Evolutionary conservation across 2,113 vertebrate species (phyloP), one percentile per base, ranked within the genome.

Genomic region (Acinonyx jubatus): DNA sequence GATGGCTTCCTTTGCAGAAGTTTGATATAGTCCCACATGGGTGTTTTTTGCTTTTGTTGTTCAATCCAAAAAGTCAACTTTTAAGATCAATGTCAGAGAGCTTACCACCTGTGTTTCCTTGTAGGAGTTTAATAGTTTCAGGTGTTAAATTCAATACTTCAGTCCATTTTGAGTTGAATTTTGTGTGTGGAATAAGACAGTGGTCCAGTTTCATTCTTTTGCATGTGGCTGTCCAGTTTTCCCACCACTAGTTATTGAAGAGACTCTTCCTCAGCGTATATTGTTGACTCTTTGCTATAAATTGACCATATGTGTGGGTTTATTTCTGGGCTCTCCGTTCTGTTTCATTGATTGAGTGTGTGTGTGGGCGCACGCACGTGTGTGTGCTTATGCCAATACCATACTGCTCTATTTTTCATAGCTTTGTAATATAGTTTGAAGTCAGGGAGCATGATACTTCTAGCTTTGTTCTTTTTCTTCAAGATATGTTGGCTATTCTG

Each of bases 311-410:
- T 36, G 23, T 9, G 1, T 79, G 33, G 41, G 9, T 36, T 79
- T 66, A 18, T 33, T 65, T 45, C 29, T n/a, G 31, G n/a, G 41
- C 33, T 50, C 14, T 19, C 57, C n/a, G 8, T 50, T 65, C 57
- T 65, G 31, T 66, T 66, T 66, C 57, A 66, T 48, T 66, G 74
- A 48, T 65, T 36, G 0, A 36, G 15, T 36, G 41, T 66, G 57
- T 50, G 41, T 36, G 50, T 41, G 41, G 41, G 5, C 5, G 0
- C 41, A 41, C 41, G 1, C 41, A 0, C 29, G 15, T 29, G 41
- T 66, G 57, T 50, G 41, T 36, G 50, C 79, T 50, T 36, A 79
- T 52, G 41, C 2, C 41, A 36, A 36, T 50, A 29, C 23, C 33
- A 36, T 79, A 36, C 31, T 27, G 41, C 50, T 66, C 69, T 90